phyloP scores from a whole-genome alignment of 2,797 vertebrate species.

The Knipowitschia caucasica region DNA sequence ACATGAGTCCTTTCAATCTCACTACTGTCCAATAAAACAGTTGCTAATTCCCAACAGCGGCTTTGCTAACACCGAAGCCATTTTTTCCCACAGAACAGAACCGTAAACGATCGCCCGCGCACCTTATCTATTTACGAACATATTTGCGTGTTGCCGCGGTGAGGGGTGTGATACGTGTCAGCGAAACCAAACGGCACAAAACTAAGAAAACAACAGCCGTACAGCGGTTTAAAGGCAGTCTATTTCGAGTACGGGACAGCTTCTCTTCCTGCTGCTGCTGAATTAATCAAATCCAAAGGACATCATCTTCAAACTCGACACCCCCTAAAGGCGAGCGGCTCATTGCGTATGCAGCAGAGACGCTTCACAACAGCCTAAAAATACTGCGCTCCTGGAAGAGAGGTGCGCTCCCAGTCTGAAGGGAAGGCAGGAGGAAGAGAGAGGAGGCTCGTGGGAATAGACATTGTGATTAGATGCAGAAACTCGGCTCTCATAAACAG shows the following conservation, averaged over 20 bases:
- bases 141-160: constrained; percentile 65
- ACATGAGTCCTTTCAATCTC: too few species aligned
- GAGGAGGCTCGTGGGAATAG: constrained; percentile 90
- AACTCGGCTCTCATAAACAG: constrained; percentile 90
- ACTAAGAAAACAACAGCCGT: constrained; percentile 78
- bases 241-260: constrained; percentile 81
- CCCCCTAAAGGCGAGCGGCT: constrained; percentile 95
- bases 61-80: too few species aligned
- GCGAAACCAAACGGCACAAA: constrained; percentile 63
- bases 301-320: constrained; percentile 98
- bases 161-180: constrained; percentile 76
- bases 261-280: constrained; percentile 82
- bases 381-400: constrained; percentile 92
- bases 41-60: too few species aligned
- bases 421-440: constrained; percentile 78
- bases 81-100: constrained; percentile 35
- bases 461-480: constrained; percentile 90
- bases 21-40: too few species aligned
- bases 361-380: constrained; percentile 98
- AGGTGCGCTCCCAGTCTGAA: constrained; percentile 89
- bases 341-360: constrained; percentile 92
- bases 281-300: constrained; percentile 99
- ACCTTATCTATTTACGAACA: constrained; percentile 57
- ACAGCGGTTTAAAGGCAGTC: constrained; percentile 79
- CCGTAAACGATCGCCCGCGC: constrained; percentile 65